Evolutionary conservation across 1,140 invertebrate species (phyloP).

Genomic region (Leptoteleia sp.): DNA sequence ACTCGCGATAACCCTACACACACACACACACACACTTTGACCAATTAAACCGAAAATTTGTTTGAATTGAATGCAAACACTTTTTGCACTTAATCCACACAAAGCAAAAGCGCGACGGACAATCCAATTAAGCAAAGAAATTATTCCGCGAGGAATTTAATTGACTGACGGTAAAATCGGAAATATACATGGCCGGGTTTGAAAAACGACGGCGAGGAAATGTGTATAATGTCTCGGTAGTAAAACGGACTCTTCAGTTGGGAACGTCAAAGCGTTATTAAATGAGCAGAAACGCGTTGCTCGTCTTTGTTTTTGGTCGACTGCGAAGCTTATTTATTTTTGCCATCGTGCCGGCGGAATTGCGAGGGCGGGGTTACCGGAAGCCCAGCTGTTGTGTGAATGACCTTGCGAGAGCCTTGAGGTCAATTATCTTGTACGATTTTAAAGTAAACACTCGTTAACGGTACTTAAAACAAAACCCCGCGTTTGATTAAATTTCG

Average conservation of each 20-base stretch:
- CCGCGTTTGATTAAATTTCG: slow-evolving; percentile 71
- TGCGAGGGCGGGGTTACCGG: slow-evolving; percentile 10
- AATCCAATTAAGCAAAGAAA: slow-evolving; percentile 42
- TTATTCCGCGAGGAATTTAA: slow-evolving; percentile 29
- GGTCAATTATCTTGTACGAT: slow-evolving; percentile 73
- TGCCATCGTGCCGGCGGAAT: slow-evolving; percentile 45
- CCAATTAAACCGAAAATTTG: slow-evolving; percentile 36
- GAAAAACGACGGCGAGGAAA: slow-evolving; percentile 22
- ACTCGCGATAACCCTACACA: slow-evolving; percentile 9
- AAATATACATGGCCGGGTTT: background rate
- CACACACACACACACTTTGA: slow-evolving; percentile 1
- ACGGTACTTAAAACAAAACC: slow-evolving; percentile 74
- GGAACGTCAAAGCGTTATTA: slow-evolving; percentile 55
- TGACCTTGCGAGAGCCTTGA: slow-evolving; percentile 60
- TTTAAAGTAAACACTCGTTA: slow-evolving; percentile 77
- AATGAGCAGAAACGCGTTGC: slow-evolving; percentile 51
- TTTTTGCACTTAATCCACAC: slow-evolving; percentile 26
- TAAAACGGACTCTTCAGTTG: slow-evolving; percentile 21
- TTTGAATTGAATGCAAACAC: slow-evolving; percentile 22
- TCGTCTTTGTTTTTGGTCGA: slow-evolving; percentile 44
- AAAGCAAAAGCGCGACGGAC: slow-evolving; percentile 10
- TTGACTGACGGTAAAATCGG: slow-evolving; percentile 30
- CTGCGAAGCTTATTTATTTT: slow-evolving; percentile 71
- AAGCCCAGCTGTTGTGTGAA: slow-evolving; percentile 37
- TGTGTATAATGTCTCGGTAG: slow-evolving; percentile 19